Conservation (phyloP, 2,888 invertebrate species). For the Heliconius sara region DNA sequence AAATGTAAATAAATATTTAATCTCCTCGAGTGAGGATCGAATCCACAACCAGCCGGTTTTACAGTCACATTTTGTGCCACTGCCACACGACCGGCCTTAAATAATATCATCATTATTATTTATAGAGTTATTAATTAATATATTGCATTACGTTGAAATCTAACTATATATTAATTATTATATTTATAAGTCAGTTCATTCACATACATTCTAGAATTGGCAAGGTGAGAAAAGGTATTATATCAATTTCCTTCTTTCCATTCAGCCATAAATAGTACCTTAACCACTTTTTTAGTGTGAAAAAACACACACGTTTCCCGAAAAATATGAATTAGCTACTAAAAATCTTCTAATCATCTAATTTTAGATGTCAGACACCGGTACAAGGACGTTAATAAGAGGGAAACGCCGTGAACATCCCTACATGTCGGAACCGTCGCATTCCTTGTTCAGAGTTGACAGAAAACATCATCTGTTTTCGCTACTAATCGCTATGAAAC, state of each 20-base stretch:
- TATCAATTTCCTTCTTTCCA: no score
- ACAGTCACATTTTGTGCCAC: no score
- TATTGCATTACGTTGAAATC: no score
- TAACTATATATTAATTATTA: no score
- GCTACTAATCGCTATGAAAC: slow-evolving; percentile 70
- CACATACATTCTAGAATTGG: no score
- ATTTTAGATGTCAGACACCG: slow-evolving; percentile 64
- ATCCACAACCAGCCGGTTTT: no score
- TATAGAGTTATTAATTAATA: no score
- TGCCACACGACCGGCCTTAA: no score
- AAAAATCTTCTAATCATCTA: neutral
- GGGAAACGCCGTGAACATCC: slow-evolving; percentile 74
- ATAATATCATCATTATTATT: neutral
- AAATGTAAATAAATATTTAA: no score
- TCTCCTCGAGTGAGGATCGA: no score
- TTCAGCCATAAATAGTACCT: neutral
- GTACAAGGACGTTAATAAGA: slow-evolving; percentile 72
- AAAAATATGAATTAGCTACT: neutral
- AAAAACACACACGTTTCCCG: neutral
- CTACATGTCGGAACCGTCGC: slow-evolving; percentile 70
- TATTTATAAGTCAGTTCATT: no score
- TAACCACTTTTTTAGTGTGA: neutral
- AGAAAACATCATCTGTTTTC: slow-evolving; percentile 74
- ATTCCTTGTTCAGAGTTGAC: slow-evolving; percentile 74
- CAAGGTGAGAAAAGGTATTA: no score